Conservation (phyloP, 2,113 vertebrate species). For the Hassar affinis region DNA sequence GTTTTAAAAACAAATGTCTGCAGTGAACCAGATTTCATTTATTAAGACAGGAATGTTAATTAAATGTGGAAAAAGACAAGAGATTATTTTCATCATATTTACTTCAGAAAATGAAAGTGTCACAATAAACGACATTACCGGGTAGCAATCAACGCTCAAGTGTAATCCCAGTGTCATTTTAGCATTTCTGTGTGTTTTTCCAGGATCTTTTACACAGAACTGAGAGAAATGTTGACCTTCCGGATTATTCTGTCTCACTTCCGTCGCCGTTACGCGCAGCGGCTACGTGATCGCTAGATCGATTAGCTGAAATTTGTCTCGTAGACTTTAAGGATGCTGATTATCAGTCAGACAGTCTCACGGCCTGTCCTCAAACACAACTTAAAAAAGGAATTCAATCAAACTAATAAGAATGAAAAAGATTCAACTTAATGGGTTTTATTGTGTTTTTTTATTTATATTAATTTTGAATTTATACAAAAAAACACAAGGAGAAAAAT, state of each 20-base stretch:
- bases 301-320: background rate
- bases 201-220: background rate
- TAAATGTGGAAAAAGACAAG: background rate
- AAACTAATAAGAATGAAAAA: no score
- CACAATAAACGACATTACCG: background rate
- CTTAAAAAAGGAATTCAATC: background rate
- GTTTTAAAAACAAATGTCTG: background rate
- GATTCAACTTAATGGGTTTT: no score
- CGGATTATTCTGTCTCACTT: background rate
- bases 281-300: background rate
- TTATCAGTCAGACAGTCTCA: background rate
- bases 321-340: background rate
- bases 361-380: background rate
- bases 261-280: background rate
- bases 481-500: no score
- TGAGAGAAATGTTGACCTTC: background rate
- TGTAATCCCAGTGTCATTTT: background rate
- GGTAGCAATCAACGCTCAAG: background rate
- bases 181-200: background rate
- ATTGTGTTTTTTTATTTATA: no score
- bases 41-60: background rate
- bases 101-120: background rate
- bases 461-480: no score
- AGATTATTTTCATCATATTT: background rate
- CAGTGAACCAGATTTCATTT: background rate